Base-by-base conservation (phyloP, 2,113 vertebrate genomes). In the Cyprinodon variegatus region DNA sequence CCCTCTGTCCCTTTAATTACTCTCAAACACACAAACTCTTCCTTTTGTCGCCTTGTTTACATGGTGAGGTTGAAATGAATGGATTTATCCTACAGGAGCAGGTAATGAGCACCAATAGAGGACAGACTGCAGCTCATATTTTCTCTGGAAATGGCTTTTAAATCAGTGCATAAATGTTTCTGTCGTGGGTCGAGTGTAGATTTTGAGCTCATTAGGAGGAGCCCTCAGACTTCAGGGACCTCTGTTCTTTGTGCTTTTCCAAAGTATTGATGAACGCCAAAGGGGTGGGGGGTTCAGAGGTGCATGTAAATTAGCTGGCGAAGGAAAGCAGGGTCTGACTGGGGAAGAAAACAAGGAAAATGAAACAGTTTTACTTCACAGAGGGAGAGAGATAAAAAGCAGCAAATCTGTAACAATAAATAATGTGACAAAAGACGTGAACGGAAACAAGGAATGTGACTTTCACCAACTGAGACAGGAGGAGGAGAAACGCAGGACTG, bases 211-310 rank as follows among this genome's bases (percentile, higher is more conserved):
- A 88, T 87, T 86, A 88, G 68, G 61, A 77, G 77, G 11, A 81
- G 82, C 82, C 82, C 66, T 74, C 75, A 81, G 85, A 86, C 79
- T 75, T 77, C 72, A 72, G 70, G 70, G 85, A 89, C 77, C 85
- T 83, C 65, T 79, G 70, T 86, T 88, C 89, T 85, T 76, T 65
- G 84, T 81, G 82, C 82, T 77, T 50, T 66, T 79, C 68, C 79
- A 70, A 82, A 72, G 73, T 53, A 14, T 72, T 82, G 76, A 82
- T 85, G 80, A 69, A 74, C 60, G 77, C 69, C 65, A 61, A 43
- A 61, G 77, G 70, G 73, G 76, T 11, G 65, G 61, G 62, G 65
- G 15, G 73, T 39, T 62, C 0, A 9, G 74, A 65, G 66, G 39
- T 20, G 72, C 72, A 79, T 82, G 71, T 57, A 77, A 78, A 89